Evolutionary conservation across 2,888 invertebrate genomes (phyloP).

Genomic region (Saturnia japonica): DNA sequence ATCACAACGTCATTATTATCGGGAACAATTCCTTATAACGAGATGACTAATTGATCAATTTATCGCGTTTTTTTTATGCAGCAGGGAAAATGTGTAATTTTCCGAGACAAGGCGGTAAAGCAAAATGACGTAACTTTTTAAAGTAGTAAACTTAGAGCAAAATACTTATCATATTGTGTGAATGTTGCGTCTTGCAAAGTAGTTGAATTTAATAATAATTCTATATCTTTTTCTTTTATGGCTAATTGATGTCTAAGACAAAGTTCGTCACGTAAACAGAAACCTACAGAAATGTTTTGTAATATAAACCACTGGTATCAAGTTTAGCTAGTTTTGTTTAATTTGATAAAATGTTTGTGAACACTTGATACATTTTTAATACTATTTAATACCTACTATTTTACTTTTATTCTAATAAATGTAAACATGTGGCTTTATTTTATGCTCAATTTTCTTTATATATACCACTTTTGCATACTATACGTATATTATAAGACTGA

Average conservation of each 20-base stretch:
- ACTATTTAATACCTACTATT: background rate
- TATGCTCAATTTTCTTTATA: background rate
- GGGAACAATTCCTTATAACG: slow-evolving; percentile 14
- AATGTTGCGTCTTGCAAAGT: background rate
- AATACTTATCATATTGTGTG: background rate
- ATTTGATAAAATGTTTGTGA: background rate
- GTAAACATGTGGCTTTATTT: background rate
- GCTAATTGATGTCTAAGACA: background rate
- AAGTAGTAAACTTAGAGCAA: background rate
- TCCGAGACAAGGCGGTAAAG: background rate
- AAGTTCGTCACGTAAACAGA: background rate
- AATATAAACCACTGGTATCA: background rate
- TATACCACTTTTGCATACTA: background rate
- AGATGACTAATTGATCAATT: background rate
- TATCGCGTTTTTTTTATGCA: background rate
- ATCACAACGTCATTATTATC: slow-evolving; percentile 19
- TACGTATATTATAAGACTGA: no score
- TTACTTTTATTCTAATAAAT: background rate
- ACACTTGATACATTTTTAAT: background rate
- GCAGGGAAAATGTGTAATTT: background rate
- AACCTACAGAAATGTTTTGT: background rate
- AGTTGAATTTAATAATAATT: background rate
- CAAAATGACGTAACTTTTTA: background rate
- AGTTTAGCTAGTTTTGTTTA: background rate
- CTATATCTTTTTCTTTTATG: background rate